Evolutionary conservation across 2,797 vertebrate species (phyloP).

Genomic region (Peromyscus aztecus): DNA sequence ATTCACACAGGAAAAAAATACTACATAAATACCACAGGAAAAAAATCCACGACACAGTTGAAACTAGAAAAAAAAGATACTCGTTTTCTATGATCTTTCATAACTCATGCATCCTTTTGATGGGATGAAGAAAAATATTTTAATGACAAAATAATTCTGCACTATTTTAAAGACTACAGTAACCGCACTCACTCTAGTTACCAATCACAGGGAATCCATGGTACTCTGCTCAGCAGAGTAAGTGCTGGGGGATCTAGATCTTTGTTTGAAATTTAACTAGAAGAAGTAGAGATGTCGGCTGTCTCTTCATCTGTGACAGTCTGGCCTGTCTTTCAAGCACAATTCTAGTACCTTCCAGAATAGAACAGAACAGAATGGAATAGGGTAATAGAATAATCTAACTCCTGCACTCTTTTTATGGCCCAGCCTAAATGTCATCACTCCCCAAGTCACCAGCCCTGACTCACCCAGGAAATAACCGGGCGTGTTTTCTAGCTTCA

Average conservation of each 20-base stretch:
- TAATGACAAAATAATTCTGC: background rate
- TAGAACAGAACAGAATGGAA: background rate
- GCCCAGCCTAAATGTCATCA: background rate
- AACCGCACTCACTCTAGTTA: background rate
- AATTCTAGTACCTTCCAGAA: background rate
- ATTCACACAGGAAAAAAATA: background rate
- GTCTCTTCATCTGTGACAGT: background rate
- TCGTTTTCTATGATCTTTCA: background rate
- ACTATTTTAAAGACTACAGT: background rate
- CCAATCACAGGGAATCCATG: background rate
- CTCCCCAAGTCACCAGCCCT: background rate
- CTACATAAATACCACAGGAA: background rate
- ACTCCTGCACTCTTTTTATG: background rate
- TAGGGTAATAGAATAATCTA: background rate
- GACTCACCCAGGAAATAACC: background rate
- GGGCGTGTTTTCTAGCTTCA: background rate
- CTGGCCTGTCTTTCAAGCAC: conserved; percentile 3
- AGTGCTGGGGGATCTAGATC: background rate
- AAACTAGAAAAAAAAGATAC: background rate
- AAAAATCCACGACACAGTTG: background rate
- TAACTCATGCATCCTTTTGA: background rate
- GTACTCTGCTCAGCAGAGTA: background rate
- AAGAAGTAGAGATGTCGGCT: background rate
- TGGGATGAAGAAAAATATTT: background rate
- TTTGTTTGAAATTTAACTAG: conserved; percentile 26